A percentile compares a stretch with the other conserved stretches of the same genome.
Evolutionary conservation across 2,888 invertebrate genomes (phyloP).

Genomic region (Cheilosia urbana): DNA sequence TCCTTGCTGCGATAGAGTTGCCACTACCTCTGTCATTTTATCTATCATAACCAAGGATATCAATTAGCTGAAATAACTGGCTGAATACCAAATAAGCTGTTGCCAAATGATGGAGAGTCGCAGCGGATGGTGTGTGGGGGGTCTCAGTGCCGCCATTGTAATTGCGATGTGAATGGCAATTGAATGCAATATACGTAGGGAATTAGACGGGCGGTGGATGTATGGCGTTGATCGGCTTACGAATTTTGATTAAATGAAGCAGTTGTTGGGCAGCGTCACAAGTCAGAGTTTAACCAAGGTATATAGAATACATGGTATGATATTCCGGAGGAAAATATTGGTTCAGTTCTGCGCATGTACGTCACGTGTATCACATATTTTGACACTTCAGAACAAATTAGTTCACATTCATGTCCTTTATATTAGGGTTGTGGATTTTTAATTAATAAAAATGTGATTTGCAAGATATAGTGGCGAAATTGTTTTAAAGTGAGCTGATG

Average conservation of each 20-base stretch:
- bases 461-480: too few species aligned
- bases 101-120: constrained; percentile 40
- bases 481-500: too few species aligned
- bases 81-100: constrained; percentile 66
- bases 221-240: constrained; percentile 52
- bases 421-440: too few species aligned
- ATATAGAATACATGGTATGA: too few species aligned
- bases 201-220: constrained; percentile 1
- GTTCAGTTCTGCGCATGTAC: too few species aligned
- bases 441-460: too few species aligned
- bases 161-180: constrained; percentile 6
- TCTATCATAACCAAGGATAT: constrained; percentile 67
- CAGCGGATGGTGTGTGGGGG: background rate
- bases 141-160: constrained; percentile 3
- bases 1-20: constrained; percentile 8
- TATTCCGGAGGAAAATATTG: too few species aligned
- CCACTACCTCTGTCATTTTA: constrained; percentile 47
- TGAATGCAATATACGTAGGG: constrained; percentile 25
- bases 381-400: too few species aligned
- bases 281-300: background rate
- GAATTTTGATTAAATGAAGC: constrained; percentile 29
- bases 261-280: background rate
- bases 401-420: too few species aligned
- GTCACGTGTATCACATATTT: too few species aligned
- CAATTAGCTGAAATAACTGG: constrained; percentile 65